Conservation (phyloP, 2,113 vertebrate species). For the Xenopus tropicalis region DNA sequence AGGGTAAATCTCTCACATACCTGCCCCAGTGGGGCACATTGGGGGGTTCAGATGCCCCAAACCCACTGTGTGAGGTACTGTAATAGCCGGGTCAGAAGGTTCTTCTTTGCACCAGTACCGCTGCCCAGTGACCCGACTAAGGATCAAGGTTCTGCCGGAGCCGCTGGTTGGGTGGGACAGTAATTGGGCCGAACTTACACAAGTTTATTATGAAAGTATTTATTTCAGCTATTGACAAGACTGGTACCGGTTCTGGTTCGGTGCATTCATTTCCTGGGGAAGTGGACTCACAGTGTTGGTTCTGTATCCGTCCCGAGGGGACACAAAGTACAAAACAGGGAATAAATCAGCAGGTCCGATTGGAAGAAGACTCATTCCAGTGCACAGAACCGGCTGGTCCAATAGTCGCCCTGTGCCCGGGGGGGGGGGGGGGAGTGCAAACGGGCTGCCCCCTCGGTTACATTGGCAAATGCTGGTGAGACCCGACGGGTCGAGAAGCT, state of each 20-base stretch:
- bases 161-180: no score
- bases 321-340: not conserved
- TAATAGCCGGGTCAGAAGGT: no score
- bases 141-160: no score
- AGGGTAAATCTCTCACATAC: no score
- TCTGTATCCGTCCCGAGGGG: not conserved
- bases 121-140: no score
- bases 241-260: conserved; percentile 13
- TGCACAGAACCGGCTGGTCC: not conserved
- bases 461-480: not conserved
- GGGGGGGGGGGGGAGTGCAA: no score
- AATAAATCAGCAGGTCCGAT: not conserved
- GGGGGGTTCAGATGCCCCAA: no score
- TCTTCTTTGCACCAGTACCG: no score
- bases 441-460: not conserved
- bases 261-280: conserved; percentile 20
- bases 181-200: conserved; percentile 29
- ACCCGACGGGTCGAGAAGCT: not conserved
- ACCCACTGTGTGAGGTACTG: no score
- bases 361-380: not conserved
- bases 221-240: conserved; percentile 49
- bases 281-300: conserved; percentile 13
- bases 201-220: conserved; percentile 51
- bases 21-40: no score
- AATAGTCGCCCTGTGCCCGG: no score